These are phyloP conservation scores for Rhyzopertha dominica DNA, from an alignment of 1,140 invertebrate species.

Conservation along the genomic window DNA sequence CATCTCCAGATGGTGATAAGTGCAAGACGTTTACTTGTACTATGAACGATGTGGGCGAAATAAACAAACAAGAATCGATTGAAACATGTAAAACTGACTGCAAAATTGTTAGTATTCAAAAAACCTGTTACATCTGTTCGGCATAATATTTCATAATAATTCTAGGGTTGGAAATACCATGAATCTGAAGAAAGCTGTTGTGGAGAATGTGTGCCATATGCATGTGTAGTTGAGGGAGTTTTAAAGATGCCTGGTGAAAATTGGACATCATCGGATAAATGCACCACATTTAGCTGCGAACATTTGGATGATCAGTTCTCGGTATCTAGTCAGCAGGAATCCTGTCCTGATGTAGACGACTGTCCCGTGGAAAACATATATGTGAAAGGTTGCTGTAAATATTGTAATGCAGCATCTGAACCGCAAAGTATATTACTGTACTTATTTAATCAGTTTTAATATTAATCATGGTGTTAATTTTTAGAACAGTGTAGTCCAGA, in stretches of 20 bases:
- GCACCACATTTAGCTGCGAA: slow-evolving; percentile 58
- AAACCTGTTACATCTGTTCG: no score
- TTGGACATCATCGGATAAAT: slow-evolving; percentile 64
- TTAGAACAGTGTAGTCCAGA: slow-evolving; percentile 53
- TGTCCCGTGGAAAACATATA: slow-evolving; percentile 55
- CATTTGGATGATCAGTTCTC: slow-evolving; percentile 48
- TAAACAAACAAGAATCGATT: slow-evolving; percentile 49
- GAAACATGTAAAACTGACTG: slow-evolving; percentile 54
- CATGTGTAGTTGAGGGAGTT: slow-evolving; percentile 56
- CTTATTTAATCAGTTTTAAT: background rate
- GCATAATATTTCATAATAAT: no score
- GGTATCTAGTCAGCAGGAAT: slow-evolving; percentile 49
- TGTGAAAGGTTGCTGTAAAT: slow-evolving; percentile 60
- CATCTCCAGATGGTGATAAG: slow-evolving; percentile 49
- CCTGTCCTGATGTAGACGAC: slow-evolving; percentile 57
- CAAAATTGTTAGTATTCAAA: no score
- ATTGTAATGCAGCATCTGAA: slow-evolving; percentile 53
- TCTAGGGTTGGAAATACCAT: slow-evolving; percentile 57
- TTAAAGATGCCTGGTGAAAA: slow-evolving; percentile 49
- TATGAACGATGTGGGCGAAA: slow-evolving; percentile 46
- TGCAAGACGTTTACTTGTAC: slow-evolving; percentile 59
- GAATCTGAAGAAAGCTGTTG: slow-evolving; percentile 56
- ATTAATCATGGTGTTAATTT: slow-evolving; percentile 19
- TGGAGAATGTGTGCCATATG: slow-evolving; percentile 61
- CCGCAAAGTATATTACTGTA: slow-evolving; percentile 45